Base-by-base conservation (phyloP, 1,140 invertebrate species). In the Eciton burchellii region DNA sequence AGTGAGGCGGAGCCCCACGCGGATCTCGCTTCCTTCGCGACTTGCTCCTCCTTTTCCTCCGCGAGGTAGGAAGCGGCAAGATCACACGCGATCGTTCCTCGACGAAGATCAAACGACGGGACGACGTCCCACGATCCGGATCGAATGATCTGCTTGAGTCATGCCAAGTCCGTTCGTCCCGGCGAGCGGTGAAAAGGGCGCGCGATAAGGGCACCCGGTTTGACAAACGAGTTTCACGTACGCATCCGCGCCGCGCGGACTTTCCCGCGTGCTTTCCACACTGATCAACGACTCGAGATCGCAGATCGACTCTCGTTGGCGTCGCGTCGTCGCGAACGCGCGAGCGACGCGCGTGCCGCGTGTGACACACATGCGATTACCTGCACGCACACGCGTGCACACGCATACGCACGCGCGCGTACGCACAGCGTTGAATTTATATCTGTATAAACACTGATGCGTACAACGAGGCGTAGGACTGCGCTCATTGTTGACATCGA, bases 351-450 rank as follows among this genome's bases (percentile, higher is more conserved):
- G 81, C 85, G 35, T 35, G 21, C 84, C 35, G 35, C 35, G 6
- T 35, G 35, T 35, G 35, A 35, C 35, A 35, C 6, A 35, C 35
- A n/a, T n/a, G 35, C 35, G 35, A 35, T 35, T 35, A 35, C 35
- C 35, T n/a, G n/a, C n/a, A n/a, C n/a, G n/a, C n/a, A n/a, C n/a
- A n/a, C n/a, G n/a, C n/a, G n/a, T n/a, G 73, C 68, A 41, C 79
- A 82, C 81, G 70, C 79, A 66, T 14, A 54, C 73, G 47, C n/a
- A 62, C 73, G 35, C 35, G 19, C 84, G 76, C 81, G 85, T 93
- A 93, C 90, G 91, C 86, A 93, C 93, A 92, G 91, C 92, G 92
- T 93, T 93, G 92, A 90, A 90, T 90, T 92, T 92, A 90, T 89
- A 88, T 81, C 82, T 87, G 57, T 76, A 79, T 81, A 88, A 81